phyloP scores from a whole-genome alignment of 2,797 vertebrate species.

The Tragopan temminckii region DNA sequence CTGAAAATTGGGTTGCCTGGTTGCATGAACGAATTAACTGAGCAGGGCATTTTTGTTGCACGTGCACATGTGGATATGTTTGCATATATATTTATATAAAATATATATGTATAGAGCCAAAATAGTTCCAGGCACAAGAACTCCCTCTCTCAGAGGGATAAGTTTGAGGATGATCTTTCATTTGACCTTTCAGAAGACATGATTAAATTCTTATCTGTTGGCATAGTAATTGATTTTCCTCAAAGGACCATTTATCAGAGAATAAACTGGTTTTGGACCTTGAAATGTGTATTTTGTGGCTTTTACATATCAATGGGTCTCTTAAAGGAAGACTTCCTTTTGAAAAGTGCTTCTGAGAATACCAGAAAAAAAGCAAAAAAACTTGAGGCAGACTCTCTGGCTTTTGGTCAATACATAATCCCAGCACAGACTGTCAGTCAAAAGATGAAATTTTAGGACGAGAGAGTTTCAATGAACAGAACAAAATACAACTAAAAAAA shows the following conservation, averaged over 20 bases:
- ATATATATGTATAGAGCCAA: not conserved
- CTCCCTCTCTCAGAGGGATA: not conserved
- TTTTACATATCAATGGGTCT: constrained; percentile 32
- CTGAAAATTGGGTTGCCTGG: not conserved
- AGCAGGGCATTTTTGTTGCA: not conserved
- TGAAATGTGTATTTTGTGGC: constrained; percentile 37
- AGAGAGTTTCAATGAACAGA: not conserved
- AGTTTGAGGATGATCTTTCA: constrained; percentile 36
- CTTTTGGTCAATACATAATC: not conserved
- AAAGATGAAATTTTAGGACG: not conserved
- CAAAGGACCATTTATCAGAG: constrained; percentile 32
- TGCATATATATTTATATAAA: not conserved
- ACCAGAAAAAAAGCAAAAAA: not conserved
- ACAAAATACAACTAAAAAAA: not conserved
- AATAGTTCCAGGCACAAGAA: not conserved
- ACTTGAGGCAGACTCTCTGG: not conserved
- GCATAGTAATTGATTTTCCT: constrained; percentile 15
- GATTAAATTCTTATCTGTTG: constrained; percentile 34
- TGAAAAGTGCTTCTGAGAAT: not conserved
- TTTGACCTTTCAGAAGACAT: constrained; percentile 53
- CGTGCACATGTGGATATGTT: too few species aligned
- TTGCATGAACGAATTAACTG: not conserved
- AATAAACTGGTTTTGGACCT: constrained; percentile 15
- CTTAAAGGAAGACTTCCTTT: not conserved
- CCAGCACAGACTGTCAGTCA: not conserved